Evolutionary conservation across 2,888 invertebrate genomes (phyloP), one percentile per base, ranked within the genome.

Genomic region (Listrodromus nycthemerus): DNA sequence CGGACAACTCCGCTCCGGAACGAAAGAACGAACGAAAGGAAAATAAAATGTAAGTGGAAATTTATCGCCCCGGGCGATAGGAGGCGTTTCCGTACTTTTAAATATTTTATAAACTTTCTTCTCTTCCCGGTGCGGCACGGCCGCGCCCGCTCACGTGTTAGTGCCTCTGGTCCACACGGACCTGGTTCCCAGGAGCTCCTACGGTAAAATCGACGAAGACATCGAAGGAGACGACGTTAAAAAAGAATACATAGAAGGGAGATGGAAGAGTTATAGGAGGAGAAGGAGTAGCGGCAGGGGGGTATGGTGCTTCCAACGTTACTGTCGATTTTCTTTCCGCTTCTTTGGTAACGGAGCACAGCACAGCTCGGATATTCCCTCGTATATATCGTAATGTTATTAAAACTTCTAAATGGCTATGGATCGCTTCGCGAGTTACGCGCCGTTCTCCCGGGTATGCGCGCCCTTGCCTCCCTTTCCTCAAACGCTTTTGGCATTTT

Each of bases 1-100:
- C 33, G 66, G 82, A 77, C 83, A 78, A 82, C 86, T 89, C 89
- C 88, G 88, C 89, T 87, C 89, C 55, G 50, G 86, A 88, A 86
- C 83, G 86, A 88, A 87, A 85, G 74, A 82, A 80, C 77, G 82
- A 87, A 87, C 90, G 90, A 92, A 92, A 93, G 91, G 91, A 92
- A 93, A 92, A 92, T 92, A 93, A 93, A 93, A 93, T 93, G 93
- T 93, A 93, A 93, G 93, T 93, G 93, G 93, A 93, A 93, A 93
- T 93, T 93, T 93, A 93, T 93, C 92, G 93, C 93, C 91, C 89
- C 87, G 88, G 92, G 93, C 93, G 92, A 93, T 93, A 92, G 92
- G 91, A 93, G 92, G 93, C 92, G 92, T 93, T 93, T 93, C 92
- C 92, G 92, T 93, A 93, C 93, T 93, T 93, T 93, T 93, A 93